phyloP scores from a whole-genome alignment of 2,113 vertebrate species.

The Falco punctatus region DNA sequence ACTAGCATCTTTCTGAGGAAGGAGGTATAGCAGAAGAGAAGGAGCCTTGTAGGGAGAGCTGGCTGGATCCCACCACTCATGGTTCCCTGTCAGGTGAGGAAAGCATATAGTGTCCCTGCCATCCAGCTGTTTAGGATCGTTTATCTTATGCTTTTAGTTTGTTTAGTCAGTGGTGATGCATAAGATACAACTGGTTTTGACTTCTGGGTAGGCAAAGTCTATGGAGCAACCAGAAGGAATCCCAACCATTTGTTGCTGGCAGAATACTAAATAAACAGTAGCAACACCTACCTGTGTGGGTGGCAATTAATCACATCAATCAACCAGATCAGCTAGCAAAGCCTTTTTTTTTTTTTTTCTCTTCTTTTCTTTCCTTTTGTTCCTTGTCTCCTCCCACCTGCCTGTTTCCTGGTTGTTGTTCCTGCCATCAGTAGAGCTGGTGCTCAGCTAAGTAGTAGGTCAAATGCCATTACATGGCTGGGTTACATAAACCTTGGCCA shows the following conservation, averaged over 20 bases:
- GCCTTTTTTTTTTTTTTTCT: neutral
- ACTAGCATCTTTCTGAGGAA: neutral
- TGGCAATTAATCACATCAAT: conserved; percentile 65
- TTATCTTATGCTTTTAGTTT: conserved; percentile 19
- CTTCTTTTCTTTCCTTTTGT: conserved; percentile 23
- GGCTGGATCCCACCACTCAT: neutral
- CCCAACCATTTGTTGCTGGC: conserved; percentile 53
- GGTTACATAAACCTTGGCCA: neutral
- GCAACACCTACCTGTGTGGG: conserved; percentile 63
- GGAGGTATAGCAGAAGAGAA: neutral
- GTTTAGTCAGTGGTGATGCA: conserved; percentile 20
- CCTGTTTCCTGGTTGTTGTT: neutral
- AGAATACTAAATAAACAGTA: conserved; percentile 66
- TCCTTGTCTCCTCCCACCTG: conserved; percentile 49
- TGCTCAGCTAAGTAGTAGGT: neutral
- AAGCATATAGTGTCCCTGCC: neutral
- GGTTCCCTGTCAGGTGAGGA: neutral
- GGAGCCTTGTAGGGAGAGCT: neutral
- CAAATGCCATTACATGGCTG: neutral
- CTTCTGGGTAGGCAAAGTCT: conserved; percentile 37
- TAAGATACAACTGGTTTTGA: conserved; percentile 27
- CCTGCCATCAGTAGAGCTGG: neutral
- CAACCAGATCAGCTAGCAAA: conserved; percentile 44
- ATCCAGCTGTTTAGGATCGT: conserved; percentile 10
- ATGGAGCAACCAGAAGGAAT: conserved; percentile 63